phyloP scores from a whole-genome alignment of 2,113 vertebrate genomes.

The Rhabdomys dilectus region DNA sequence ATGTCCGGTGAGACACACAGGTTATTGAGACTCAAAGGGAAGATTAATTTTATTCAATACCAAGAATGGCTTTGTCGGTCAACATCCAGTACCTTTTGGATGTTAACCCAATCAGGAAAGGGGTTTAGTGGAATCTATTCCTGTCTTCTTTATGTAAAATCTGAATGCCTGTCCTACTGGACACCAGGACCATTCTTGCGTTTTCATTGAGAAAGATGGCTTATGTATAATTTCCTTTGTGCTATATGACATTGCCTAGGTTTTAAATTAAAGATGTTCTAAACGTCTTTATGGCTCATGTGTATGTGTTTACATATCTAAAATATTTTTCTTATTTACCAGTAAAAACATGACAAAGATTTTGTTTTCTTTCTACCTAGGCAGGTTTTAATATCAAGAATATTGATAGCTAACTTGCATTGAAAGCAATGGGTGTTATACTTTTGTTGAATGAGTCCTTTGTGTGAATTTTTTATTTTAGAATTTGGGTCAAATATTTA shows the following conservation, averaged over 20 bases:
- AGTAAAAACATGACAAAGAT: background rate
- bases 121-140: background rate
- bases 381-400: background rate
- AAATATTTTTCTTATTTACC: background rate
- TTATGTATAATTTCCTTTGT: background rate
- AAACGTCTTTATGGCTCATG: background rate
- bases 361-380: conserved; percentile 17
- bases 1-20: too few species aligned
- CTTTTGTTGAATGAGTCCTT: background rate
- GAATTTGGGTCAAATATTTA: background rate
- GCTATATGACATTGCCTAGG: background rate
- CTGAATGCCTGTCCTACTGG: background rate
- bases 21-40: background rate
- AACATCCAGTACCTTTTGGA: background rate
- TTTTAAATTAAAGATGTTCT: background rate
- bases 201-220: background rate
- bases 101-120: background rate
- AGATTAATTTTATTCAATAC: background rate
- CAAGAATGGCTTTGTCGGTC: background rate
- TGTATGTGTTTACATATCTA: background rate
- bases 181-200: background rate
- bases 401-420: background rate
- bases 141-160: background rate
- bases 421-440: background rate
- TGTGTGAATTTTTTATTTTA: background rate